Evolutionary conservation across 64 coral and sea anemone genomes (phyloP).

Genomic region (Montipora foliosa): DNA sequence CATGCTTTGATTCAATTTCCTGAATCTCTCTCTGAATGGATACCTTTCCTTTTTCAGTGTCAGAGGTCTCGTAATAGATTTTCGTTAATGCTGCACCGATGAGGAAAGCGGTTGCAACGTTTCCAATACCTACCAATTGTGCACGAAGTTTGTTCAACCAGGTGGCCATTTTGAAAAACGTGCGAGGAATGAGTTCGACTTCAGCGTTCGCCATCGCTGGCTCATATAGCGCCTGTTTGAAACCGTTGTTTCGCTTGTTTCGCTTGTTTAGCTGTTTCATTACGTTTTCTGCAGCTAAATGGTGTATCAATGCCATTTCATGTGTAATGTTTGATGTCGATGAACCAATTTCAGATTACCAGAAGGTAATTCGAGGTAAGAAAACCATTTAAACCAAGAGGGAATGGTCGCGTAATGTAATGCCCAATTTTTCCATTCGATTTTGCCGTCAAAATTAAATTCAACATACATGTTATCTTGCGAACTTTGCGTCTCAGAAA

Average conservation of each 20-base stretch:
- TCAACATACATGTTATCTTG: too few relatives aligned
- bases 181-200: slow-evolving; percentile 8
- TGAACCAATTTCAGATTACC: slow-evolving; percentile 86
- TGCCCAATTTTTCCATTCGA: too few relatives aligned
- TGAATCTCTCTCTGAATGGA: slow-evolving; percentile 82
- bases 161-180: slow-evolving; percentile 70
- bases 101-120: slow-evolving; percentile 77
- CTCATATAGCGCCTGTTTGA: slow-evolving; percentile 1
- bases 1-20: slow-evolving; percentile 70
- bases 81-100: slow-evolving; percentile 85
- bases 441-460: too few relatives aligned
- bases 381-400: background rate
- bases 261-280: background rate
- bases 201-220: background rate
- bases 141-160: slow-evolving; percentile 46
- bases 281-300: background rate
- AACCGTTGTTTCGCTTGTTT: slow-evolving; percentile 10
- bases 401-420: too few relatives aligned
- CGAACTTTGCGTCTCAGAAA: too few relatives aligned
- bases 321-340: slow-evolving; percentile 88
- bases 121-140: slow-evolving; percentile 54
- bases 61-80: slow-evolving; percentile 91
- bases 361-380: slow-evolving; percentile 83
- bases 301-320: background rate
- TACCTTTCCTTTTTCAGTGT: slow-evolving; percentile 26